phyloP scores from a whole-genome alignment of 2,888 invertebrate species.

The Lycaena phlaeas region DNA sequence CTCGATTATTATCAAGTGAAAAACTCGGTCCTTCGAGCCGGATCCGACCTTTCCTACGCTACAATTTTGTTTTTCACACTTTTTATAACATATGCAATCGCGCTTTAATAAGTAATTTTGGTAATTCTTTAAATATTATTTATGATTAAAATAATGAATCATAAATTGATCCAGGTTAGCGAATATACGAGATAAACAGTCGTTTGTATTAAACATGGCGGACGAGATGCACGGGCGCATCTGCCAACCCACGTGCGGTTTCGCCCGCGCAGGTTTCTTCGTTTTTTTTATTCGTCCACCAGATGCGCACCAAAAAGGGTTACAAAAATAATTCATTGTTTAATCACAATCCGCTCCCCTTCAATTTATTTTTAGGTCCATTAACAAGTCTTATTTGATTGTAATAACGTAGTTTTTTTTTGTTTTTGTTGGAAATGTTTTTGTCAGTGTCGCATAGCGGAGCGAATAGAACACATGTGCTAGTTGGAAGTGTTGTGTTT shows the following conservation, averaged over 20 bases:
- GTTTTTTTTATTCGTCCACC: slow-evolving; percentile 51
- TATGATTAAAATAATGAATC: slow-evolving; percentile 47
- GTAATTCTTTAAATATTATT: no score
- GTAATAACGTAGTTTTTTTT: background rate
- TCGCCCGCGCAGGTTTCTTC: slow-evolving; percentile 53
- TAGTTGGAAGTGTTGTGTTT: slow-evolving; percentile 43
- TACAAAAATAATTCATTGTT: slow-evolving; percentile 44
- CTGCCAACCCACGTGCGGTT: slow-evolving; percentile 68
- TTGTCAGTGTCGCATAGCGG: slow-evolving; percentile 29
- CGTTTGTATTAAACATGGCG: slow-evolving; percentile 31
- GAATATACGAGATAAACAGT: slow-evolving; percentile 51
- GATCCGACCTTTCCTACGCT: slow-evolving; percentile 50
- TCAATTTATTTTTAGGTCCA: slow-evolving; percentile 28
- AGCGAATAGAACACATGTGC: slow-evolving; percentile 53
- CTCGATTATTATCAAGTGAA: slow-evolving; percentile 59
- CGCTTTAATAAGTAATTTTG: no score
- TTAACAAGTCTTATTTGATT: slow-evolving; percentile 10
- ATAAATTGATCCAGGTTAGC: slow-evolving; percentile 47
- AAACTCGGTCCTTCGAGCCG: slow-evolving; percentile 57
- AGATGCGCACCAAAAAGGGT: slow-evolving; percentile 58
- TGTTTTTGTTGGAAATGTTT: slow-evolving; percentile 10
- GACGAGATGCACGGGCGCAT: no score
- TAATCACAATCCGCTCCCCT: slow-evolving; percentile 52
- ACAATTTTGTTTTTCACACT: no score
- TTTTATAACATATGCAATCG: no score